Conservation (phyloP, 1,140 invertebrate genomes). For the Pachypsylla venusta region DNA sequence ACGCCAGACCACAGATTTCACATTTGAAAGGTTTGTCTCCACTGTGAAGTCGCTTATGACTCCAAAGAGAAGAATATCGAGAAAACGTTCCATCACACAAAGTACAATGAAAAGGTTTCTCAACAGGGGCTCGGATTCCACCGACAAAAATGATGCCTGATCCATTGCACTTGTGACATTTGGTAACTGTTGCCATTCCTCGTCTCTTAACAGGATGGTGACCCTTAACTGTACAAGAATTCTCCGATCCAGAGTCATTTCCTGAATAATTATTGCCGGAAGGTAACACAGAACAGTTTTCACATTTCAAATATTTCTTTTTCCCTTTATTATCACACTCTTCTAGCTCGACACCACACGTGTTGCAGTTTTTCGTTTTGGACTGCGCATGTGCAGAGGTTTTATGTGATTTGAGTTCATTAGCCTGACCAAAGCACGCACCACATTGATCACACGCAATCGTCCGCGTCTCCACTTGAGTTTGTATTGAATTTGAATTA, state of each 20-base stretch:
- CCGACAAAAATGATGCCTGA: conserved; percentile 71
- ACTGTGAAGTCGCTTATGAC: conserved; percentile 66
- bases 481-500: conserved; percentile 22
- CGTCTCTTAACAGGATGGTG: conserved; percentile 69
- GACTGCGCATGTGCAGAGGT: conserved; percentile 19
- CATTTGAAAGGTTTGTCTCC: conserved; percentile 85
- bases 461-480: conserved; percentile 24
- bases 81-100: conserved; percentile 50
- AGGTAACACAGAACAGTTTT: conserved; percentile 19
- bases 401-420: conserved; percentile 28
- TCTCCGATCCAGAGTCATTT: neutral
- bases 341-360: conserved; percentile 33
- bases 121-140: conserved; percentile 31
- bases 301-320: conserved; percentile 28
- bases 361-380: conserved; percentile 32
- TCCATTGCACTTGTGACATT: conserved; percentile 74
- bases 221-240: conserved; percentile 32
- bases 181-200: conserved; percentile 62
- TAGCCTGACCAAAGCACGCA: conserved; percentile 22
- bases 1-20: conserved; percentile 81
- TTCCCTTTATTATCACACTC: conserved; percentile 30
- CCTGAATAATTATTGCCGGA: neutral
- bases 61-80: conserved; percentile 64
- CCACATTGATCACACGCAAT: conserved; percentile 27
- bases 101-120: conserved; percentile 73